Percentiles rank a stretch among this genome's conserved stretches.
Evolutionary conservation across 2,888 invertebrate species (phyloP).

Genomic region (Dynastes grantii): DNA sequence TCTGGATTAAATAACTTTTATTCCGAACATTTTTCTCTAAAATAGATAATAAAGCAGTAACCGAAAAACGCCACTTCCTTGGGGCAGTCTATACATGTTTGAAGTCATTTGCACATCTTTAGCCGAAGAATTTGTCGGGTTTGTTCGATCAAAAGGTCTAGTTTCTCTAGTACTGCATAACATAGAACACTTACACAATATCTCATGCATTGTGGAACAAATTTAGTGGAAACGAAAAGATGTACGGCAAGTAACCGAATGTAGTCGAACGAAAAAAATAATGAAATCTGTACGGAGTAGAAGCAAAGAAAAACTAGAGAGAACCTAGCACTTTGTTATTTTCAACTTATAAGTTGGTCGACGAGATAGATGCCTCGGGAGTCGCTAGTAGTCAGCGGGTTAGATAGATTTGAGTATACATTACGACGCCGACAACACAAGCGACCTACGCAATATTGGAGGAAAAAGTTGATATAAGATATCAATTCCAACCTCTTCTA

Average conservation of each 20-base stretch:
- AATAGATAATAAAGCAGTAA: too few species aligned
- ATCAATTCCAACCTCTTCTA: neutral
- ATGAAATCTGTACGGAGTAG: conserved; percentile 14
- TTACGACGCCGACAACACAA: neutral
- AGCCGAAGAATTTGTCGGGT: too few species aligned
- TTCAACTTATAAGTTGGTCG: conserved; percentile 30
- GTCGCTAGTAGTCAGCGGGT: conserved; percentile 10
- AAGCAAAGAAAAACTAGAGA: conserved; percentile 12
- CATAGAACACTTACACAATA: conserved; percentile 25
- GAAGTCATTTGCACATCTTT: too few species aligned
- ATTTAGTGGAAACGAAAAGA: conserved; percentile 40
- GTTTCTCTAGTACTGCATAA: neutral
- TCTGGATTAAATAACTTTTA: too few species aligned
- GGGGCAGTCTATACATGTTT: too few species aligned
- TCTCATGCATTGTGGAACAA: conserved; percentile 40
- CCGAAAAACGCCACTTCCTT: too few species aligned
- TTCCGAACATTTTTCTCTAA: too few species aligned
- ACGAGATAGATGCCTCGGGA: neutral
- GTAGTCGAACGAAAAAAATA: conserved; percentile 24
- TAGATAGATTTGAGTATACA: conserved; percentile 29
- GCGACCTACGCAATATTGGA: conserved; percentile 12
- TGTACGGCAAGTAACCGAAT: neutral
- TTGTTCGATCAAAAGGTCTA: too few species aligned
- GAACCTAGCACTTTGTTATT: conserved; percentile 32
- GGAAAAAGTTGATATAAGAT: neutral